Conservation (phyloP, 2,888 invertebrate species). For the Zonitis immaculata region DNA sequence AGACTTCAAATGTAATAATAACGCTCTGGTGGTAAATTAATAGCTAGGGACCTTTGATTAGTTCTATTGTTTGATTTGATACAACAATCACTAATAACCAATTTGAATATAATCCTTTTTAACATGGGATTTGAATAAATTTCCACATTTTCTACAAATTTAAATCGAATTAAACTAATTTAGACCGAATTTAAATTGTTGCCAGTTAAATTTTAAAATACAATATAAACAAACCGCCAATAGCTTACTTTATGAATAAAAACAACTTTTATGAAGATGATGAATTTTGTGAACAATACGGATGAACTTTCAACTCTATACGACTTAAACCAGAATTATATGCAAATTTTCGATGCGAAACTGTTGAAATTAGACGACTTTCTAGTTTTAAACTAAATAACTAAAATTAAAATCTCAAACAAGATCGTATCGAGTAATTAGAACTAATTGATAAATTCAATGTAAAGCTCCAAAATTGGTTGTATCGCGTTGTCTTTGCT, state of each 20-base stretch:
- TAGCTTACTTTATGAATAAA: background rate
- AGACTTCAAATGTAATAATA: constrained; percentile 14
- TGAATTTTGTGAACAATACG: background rate
- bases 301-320: background rate
- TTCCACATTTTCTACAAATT: no score
- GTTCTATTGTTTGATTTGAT: constrained; percentile 9
- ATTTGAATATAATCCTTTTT: background rate
- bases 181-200: background rate
- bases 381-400: background rate
- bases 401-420: background rate
- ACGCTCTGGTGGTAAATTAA: constrained; percentile 16
- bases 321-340: background rate
- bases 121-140: no score
- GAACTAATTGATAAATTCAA: no score
- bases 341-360: background rate
- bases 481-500: no score
- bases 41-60: constrained; percentile 19
- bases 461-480: no score
- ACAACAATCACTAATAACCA: background rate
- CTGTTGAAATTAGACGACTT: background rate
- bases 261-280: background rate
- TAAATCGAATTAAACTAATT: no score
- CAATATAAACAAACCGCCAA: background rate
- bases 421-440: no score
- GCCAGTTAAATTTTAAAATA: background rate